These are phyloP conservation scores for Drosophila siamana DNA, from an alignment of 2,888 invertebrate genomes.

Conservation along the genomic window DNA sequence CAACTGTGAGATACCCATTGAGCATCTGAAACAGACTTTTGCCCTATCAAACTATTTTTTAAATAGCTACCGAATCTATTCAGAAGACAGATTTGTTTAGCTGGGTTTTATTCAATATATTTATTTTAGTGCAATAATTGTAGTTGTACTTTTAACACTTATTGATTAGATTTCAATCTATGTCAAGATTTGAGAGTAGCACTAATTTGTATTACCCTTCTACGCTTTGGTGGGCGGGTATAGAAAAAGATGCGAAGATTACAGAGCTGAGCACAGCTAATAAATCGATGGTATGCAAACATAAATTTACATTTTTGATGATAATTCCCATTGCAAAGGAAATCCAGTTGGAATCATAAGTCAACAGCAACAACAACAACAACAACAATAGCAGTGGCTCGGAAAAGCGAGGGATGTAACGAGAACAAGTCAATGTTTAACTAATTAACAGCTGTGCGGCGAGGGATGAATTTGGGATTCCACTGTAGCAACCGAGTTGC, in stretches of 20 bases:
- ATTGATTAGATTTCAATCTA: background rate
- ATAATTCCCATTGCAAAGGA: conserved; percentile 54
- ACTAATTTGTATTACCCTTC: background rate
- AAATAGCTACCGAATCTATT: no score
- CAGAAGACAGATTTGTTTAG: no score
- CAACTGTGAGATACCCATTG: background rate
- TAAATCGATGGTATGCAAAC: conserved; percentile 71
- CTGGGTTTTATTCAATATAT: no score
- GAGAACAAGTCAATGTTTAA: conserved; percentile 59
- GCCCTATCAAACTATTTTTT: no score
- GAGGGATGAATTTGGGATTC: conserved; percentile 45
- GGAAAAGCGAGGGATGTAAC: conserved; percentile 30
- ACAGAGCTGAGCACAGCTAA: conserved; percentile 42
- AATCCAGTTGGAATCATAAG: conserved; percentile 57
- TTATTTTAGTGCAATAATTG: no score
- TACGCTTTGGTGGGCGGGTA: background rate
- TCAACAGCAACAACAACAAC: conserved; percentile 44
- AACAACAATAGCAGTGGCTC: background rate
- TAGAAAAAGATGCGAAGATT: conserved; percentile 17
- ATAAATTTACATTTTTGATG: conserved; percentile 81
- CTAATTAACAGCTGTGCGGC: conserved; percentile 70
- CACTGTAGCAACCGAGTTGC: conserved; percentile 53
- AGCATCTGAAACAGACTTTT: no score
- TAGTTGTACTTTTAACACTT: no score
- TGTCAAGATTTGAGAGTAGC: no score